These are phyloP conservation scores for Peromyscus eremicus DNA, from an alignment of 2,797 vertebrate genomes.

Conservation along the genomic window DNA sequence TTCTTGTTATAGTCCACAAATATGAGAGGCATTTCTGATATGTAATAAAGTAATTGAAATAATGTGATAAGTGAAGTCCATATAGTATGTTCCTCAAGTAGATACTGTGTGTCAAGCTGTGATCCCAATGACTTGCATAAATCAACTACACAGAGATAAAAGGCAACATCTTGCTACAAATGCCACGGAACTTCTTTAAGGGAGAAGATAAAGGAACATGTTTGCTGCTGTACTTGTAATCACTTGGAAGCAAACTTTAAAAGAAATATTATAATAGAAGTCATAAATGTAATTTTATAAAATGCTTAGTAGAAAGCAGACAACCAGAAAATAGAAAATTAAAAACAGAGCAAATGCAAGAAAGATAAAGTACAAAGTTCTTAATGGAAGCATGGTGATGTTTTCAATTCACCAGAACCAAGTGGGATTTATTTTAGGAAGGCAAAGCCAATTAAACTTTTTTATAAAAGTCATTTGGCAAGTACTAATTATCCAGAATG, in stretches of 20 bases:
- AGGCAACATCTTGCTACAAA: background rate
- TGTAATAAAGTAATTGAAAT: background rate
- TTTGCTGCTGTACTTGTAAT: background rate
- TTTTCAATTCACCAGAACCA: background rate
- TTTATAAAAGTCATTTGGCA: background rate
- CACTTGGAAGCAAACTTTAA: background rate
- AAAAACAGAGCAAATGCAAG: background rate
- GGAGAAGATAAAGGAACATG: background rate
- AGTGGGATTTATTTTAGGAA: slow-evolving; percentile 3
- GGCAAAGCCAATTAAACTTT: background rate
- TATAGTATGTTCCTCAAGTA: background rate
- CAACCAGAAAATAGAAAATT: background rate
- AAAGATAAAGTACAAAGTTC: background rate
- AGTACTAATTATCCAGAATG: slow-evolving; percentile 24
- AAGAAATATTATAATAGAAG: background rate
- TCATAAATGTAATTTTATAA: background rate
- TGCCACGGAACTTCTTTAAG: background rate
- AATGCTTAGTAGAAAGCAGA: background rate
- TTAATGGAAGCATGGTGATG: background rate
- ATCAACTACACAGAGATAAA: background rate
- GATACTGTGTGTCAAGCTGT: background rate
- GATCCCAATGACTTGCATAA: background rate
- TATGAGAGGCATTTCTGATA: background rate
- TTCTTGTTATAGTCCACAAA: background rate
- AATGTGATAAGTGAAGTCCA: background rate